phyloP scores from a whole-genome alignment of 2,797 vertebrate species.

The Platalea minor region DNA sequence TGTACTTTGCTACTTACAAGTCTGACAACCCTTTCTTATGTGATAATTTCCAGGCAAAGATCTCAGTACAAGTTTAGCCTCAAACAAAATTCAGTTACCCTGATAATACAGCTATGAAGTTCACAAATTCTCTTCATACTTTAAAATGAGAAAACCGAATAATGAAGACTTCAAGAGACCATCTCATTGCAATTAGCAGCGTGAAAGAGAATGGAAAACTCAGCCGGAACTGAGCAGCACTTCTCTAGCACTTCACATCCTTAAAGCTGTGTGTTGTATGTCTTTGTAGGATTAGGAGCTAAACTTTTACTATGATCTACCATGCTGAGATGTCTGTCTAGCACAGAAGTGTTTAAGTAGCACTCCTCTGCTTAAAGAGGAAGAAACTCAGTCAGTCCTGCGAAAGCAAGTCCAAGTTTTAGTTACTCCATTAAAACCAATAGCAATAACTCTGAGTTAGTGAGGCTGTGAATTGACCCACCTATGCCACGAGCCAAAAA shows the following conservation, averaged over 20 bases:
- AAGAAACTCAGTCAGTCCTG: not conserved
- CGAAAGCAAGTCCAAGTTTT: not conserved
- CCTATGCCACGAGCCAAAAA: not conserved
- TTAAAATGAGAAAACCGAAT: not conserved
- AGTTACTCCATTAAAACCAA: not conserved
- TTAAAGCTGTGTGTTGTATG: not conserved
- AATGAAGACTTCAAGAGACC: not conserved
- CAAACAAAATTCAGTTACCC: not conserved
- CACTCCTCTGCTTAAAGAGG: not conserved
- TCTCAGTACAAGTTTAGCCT: not conserved
- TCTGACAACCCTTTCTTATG: not conserved
- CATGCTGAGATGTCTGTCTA: not conserved
- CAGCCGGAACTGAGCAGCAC: not conserved
- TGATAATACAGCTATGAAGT: not conserved
- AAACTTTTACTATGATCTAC: not conserved
- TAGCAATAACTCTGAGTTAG: not conserved
- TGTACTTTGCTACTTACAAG: not conserved
- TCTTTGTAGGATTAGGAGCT: not conserved
- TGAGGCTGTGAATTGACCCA: not conserved
- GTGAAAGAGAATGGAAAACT: not conserved
- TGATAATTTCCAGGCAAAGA: not conserved
- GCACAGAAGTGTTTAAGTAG: not conserved
- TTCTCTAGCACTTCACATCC: not conserved
- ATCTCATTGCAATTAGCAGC: not conserved
- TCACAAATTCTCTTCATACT: not conserved